phyloP scores from a whole-genome alignment of 2,888 invertebrate species.

The Nemoura dubitans region DNA sequence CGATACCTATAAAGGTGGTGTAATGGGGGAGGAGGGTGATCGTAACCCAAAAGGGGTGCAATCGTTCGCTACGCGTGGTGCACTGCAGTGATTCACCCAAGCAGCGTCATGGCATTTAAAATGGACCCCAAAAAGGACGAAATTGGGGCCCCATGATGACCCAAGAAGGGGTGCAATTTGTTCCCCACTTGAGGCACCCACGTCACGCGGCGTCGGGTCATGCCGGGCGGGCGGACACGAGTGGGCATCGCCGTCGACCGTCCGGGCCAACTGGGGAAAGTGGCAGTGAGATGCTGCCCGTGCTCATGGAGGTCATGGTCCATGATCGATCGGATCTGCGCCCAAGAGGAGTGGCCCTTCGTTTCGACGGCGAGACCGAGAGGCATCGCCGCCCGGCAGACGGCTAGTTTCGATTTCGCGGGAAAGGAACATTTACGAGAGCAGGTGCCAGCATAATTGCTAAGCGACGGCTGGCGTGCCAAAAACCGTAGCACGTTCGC shows the following conservation, averaged over 20 bases:
- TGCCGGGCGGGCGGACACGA: background rate
- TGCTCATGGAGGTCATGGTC: background rate
- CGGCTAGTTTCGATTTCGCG: background rate
- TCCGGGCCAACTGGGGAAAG: background rate
- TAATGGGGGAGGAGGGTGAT: too few relatives aligned
- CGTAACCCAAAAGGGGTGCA: too few relatives aligned
- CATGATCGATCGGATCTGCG: background rate
- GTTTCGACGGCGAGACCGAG: background rate
- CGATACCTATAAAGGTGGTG: too few relatives aligned
- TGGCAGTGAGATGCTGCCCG: background rate
- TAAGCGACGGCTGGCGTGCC: background rate
- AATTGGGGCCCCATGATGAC: background rate
- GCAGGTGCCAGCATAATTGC: slow-evolving; percentile 2
- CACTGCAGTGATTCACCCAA: too few relatives aligned
- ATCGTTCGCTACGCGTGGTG: too few relatives aligned
- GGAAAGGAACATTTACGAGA: background rate
- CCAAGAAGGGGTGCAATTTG: background rate
- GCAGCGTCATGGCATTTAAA: too few relatives aligned
- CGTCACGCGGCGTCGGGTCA: background rate
- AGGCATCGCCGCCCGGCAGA: background rate
- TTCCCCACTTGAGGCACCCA: background rate
- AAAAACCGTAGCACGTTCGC: background rate
- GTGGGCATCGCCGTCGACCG: background rate
- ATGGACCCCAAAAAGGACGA: too few relatives aligned
- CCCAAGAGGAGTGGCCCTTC: background rate